Evolutionary conservation across 1,140 invertebrate genomes (phyloP).

Genomic region (Calosoma granatense): DNA sequence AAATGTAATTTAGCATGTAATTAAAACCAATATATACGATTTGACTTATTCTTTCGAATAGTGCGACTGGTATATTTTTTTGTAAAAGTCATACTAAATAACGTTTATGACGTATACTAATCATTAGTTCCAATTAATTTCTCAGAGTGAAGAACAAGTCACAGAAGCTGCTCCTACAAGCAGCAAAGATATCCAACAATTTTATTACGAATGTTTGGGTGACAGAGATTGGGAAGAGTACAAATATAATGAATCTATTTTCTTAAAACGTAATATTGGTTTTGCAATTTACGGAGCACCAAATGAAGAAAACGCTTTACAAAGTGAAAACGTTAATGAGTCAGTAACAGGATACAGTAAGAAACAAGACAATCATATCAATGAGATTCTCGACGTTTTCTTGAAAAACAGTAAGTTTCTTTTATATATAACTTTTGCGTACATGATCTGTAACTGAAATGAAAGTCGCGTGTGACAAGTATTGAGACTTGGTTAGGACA

Average conservation of each 20-base stretch:
- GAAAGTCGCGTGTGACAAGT: too few relatives aligned
- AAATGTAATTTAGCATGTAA: too few relatives aligned
- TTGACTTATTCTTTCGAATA: too few relatives aligned
- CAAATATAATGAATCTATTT: constrained; percentile 20
- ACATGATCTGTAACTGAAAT: background rate
- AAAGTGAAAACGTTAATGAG: constrained; percentile 3
- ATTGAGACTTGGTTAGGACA: too few relatives aligned
- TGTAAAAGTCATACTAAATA: too few relatives aligned
- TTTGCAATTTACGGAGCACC: constrained; percentile 26
- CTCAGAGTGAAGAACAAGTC: background rate
- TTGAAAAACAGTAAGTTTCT: constrained; percentile 21
- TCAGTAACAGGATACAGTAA: constrained; percentile 15
- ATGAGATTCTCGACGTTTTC: constrained; percentile 19
- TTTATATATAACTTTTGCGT: background rate
- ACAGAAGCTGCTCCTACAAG: background rate
- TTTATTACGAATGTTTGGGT: constrained; percentile 24
- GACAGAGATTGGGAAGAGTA: constrained; percentile 29
- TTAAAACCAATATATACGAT: too few relatives aligned
- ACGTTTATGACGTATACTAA: too few relatives aligned
- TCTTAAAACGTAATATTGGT: constrained; percentile 25
- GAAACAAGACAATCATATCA: constrained; percentile 16
- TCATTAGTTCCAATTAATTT: too few relatives aligned
- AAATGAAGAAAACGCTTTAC: constrained; percentile 10
- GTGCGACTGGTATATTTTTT: too few relatives aligned
- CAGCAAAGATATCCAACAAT: constrained; percentile 20